Evolutionary conservation across 2,797 vertebrate species (phyloP).

Genomic region (Pachyuromys duprasi): DNA sequence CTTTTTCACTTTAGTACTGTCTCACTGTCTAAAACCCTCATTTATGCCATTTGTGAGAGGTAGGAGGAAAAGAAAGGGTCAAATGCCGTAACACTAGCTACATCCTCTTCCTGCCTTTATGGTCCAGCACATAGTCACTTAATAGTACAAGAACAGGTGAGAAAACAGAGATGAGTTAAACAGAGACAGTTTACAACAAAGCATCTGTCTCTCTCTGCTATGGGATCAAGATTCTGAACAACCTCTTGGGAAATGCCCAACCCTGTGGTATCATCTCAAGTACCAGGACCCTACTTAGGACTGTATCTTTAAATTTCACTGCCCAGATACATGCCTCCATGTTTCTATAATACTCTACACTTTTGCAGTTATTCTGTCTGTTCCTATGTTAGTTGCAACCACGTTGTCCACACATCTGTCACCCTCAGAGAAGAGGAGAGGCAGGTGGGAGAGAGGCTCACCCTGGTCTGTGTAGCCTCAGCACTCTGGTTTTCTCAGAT

Average conservation of each 20-base stretch:
- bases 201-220: not conserved
- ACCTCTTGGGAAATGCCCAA: not conserved
- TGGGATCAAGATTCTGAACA: constrained; percentile 7
- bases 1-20: not conserved
- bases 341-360: not conserved
- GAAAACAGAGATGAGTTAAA: constrained; percentile 40
- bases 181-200: constrained; percentile 7
- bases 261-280: not conserved
- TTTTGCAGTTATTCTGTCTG: not conserved
- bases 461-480: not conserved
- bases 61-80: not conserved
- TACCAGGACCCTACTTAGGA: not conserved
- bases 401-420: not conserved
- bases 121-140: constrained; percentile 50
- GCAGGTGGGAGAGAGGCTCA: not conserved
- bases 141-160: constrained; percentile 37
- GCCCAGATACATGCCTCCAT: not conserved
- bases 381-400: not conserved
- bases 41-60: constrained; percentile 28
- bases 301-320: not conserved
- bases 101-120: constrained; percentile 24
- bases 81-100: not conserved
- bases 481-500: not conserved
- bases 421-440: not conserved
- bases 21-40: constrained; percentile 14